phyloP scores from a whole-genome alignment of 2,113 vertebrate species.

The Ammodytes dubius region DNA sequence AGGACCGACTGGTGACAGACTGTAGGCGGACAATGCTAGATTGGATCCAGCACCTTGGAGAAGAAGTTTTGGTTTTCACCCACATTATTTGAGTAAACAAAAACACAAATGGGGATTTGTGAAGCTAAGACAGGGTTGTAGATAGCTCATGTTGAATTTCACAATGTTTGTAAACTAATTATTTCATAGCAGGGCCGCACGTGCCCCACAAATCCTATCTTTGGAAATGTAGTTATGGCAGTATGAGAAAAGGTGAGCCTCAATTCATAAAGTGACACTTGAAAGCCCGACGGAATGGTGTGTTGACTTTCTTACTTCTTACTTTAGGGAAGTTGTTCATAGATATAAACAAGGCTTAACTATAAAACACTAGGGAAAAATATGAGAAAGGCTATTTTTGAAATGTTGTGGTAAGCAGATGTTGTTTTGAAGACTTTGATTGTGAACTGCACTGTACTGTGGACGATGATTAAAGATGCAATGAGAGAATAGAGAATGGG shows the following conservation, averaged over 20 bases:
- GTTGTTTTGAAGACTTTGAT: conserved; percentile 60
- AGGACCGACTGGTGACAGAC: conserved; percentile 68
- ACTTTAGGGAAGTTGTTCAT: conserved; percentile 42
- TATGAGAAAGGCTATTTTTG: conserved; percentile 32
- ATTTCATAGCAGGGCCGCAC: conserved; percentile 33
- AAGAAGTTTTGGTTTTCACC: conserved; percentile 64
- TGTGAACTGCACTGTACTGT: conserved; percentile 39
- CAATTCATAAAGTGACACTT: conserved; percentile 18
- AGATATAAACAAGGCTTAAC: conserved; percentile 44
- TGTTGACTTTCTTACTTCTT: conserved; percentile 32
- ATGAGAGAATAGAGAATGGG: conserved; percentile 57
- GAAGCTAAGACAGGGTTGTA: conserved; percentile 16
- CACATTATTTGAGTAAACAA: conserved; percentile 55
- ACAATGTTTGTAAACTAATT: conserved; percentile 37
- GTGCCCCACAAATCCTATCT: conserved; percentile 8
- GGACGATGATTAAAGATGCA: conserved; percentile 65
- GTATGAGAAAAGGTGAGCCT: conserved; percentile 19
- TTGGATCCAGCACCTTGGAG: conserved; percentile 46
- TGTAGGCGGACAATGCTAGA: conserved; percentile 72
- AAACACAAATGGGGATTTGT: conserved; percentile 48
- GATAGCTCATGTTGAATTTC: conserved; percentile 19
- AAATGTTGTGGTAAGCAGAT: conserved; percentile 43
- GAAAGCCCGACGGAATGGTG: conserved; percentile 16
- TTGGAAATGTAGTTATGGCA: background rate
- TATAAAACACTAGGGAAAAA: conserved; percentile 37